Evolutionary conservation across 2,113 vertebrate species (phyloP).

Genomic region (Corapipo altera): DNA sequence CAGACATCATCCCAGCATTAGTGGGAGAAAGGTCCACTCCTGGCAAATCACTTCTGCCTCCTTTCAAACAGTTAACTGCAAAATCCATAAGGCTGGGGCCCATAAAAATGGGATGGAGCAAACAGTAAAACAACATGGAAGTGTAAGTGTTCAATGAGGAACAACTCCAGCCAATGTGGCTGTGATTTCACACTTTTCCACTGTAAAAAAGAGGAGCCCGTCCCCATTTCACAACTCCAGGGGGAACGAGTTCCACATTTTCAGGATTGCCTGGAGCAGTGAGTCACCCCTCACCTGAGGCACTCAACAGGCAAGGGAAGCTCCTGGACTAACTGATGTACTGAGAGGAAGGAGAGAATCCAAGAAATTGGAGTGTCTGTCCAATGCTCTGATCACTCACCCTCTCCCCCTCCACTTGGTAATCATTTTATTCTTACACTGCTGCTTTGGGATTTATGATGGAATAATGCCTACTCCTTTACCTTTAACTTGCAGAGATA

Average conservation of each 20-base stretch:
- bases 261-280: background rate
- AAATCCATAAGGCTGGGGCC: slow-evolving; percentile 59
- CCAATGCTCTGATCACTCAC: background rate
- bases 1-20: background rate
- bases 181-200: slow-evolving; percentile 69
- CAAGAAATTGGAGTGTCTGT: background rate
- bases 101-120: slow-evolving; percentile 64
- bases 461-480: background rate
- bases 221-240: slow-evolving; percentile 58
- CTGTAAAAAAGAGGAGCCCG: slow-evolving; percentile 52
- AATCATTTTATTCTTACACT: background rate
- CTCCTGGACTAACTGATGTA: background rate
- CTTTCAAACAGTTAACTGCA: slow-evolving; percentile 65
- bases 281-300: background rate
- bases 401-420: background rate
- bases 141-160: slow-evolving; percentile 66
- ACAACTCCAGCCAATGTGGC: slow-evolving; percentile 45
- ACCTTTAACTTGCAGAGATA: background rate
- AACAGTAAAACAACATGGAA: slow-evolving; percentile 68
- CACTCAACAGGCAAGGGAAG: background rate
- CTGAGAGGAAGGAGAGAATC: background rate
- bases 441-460: background rate
- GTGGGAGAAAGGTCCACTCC: background rate
- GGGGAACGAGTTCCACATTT: slow-evolving; percentile 33
- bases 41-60: slow-evolving; percentile 53